Evolutionary conservation across 2,888 invertebrate genomes (phyloP), one percentile per base, ranked within the genome.

Genomic region (Chymomyza fuscimana): DNA sequence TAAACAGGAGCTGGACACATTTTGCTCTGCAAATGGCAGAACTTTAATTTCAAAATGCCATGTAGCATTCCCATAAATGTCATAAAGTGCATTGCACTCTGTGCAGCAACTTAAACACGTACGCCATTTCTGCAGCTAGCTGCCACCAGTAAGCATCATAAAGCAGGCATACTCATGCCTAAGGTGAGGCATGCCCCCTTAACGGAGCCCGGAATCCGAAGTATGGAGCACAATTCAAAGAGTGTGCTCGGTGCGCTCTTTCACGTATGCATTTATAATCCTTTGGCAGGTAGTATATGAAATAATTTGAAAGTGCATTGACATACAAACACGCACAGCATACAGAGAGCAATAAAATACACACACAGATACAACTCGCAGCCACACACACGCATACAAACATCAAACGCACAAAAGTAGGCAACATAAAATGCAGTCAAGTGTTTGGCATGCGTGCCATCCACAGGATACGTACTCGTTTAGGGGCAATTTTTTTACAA

Each of bases 21-120:
- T 54, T 54, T 15, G 16, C 54, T 19, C 15, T 6, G 16, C 22
- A 54, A 46, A 46, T 46, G 12, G 40, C 40, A 46, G 40, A 69
- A 71, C 75, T 82, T 87, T 83, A 75, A 87, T 80, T 78, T 76
- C 32, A 62, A 87, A 83, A 83, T 83, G 80, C 78, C 87, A 71
- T 54, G 54, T 72, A 73, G 63, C 40, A 63, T 66, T 65, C 63
- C 58, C 59, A 65, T 71, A 69, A 79, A 81, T 81, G 78, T 74
- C 75, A 77, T 69, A 56, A 70, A 76, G 86, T 82, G 86, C 86
- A 86, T 78, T 86, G 87, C 77, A 78, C 88, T 81, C 75, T 68
- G 56, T 40, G 40, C 63, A 25, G 67, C 72, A 69, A 70, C 82
- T 82, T 86, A 65, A 83, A 72, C 82, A 78, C 78, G 86, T 82